Conservation (phyloP, 2,113 vertebrate species). For the Lates calcarifer region DNA sequence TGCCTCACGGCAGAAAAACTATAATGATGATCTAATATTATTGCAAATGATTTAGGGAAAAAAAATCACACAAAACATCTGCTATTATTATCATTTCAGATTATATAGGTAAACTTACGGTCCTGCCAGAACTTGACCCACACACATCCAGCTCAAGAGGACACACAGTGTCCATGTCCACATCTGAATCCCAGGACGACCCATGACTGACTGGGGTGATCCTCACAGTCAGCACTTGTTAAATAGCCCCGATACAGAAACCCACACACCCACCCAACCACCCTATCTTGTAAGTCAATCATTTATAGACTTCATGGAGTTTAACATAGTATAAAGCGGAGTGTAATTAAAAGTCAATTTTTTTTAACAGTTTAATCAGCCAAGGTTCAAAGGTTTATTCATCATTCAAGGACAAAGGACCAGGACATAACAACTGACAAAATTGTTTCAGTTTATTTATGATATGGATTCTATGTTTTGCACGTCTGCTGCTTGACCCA, state of each 20-base stretch:
- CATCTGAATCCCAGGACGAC: slow-evolving; percentile 35
- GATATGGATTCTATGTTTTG: background rate
- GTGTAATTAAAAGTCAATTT: background rate
- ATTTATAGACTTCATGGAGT: slow-evolving; percentile 6
- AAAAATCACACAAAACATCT: background rate
- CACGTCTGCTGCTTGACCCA: background rate
- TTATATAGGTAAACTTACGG: slow-evolving; percentile 66
- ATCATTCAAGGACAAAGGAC: too few species aligned
- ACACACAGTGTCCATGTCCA: slow-evolving; percentile 61
- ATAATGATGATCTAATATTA: too few species aligned
- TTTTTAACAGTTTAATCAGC: background rate
- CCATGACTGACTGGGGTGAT: slow-evolving; percentile 67
- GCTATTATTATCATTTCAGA: background rate
- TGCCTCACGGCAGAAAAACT: background rate
- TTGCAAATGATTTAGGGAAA: background rate
- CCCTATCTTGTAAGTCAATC: background rate
- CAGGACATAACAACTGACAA: background rate
- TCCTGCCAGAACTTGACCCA: slow-evolving; percentile 10
- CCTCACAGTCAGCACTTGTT: slow-evolving; percentile 10
- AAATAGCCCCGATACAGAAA: slow-evolving; percentile 45
- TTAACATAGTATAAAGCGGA: too few species aligned
- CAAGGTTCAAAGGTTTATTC: background rate
- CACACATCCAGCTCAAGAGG: slow-evolving; percentile 50
- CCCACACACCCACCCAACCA: background rate
- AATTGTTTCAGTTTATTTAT: background rate